Base-by-base conservation (phyloP, 2,888 invertebrate species). In the Strigamia maritima region DNA sequence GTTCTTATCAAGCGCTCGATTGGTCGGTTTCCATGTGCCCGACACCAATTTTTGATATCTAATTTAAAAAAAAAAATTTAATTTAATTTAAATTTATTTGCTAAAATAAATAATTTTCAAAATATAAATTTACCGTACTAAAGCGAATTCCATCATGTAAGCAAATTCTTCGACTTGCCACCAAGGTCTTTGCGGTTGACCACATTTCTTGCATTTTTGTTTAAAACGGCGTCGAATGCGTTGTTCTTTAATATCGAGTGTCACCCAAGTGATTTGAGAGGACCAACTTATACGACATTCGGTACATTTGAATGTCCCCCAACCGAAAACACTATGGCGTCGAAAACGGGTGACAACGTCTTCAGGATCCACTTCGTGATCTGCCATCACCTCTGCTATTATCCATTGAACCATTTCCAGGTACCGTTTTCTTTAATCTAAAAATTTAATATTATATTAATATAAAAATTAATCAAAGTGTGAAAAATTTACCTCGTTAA, bases 191-290 rank as follows among this genome's bases (percentile, higher is more conserved):
- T 60, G 78, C 31, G 60, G 78, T 35, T 78, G 10, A 10, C 60
- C 78, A 35, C 78, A 78, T 31, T 70, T 78, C n/a, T 70, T 60
- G 31, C 78, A 78, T 70, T 78, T 78, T 14, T 78, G 78, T 16
- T 78, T 78, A 60, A 78, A 78, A 19, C 78, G 60, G 4, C 78
- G 65, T 65, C 70, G n/a, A 38, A 78, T 78, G 14, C 78, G 28
- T 22, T 78, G 78, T 65, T 78, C 78, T 31, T 78, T 78, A 28
- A 78, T 31, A 16, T 78, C 78, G 19, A 78, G 19, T 12, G 78
- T 78, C 24, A 65, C 78, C 78, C 78, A 78, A 16, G 78, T 78
- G 19, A 78, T 78, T 65, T 78, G 78, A 10, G 78, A 78, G 10
- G 70, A 35, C 78, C 78, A 78, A 24, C 78, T 78, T 22, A 78